Evolutionary conservation across 2,797 vertebrate genomes (phyloP).

Genomic region (Lutra lutra): DNA sequence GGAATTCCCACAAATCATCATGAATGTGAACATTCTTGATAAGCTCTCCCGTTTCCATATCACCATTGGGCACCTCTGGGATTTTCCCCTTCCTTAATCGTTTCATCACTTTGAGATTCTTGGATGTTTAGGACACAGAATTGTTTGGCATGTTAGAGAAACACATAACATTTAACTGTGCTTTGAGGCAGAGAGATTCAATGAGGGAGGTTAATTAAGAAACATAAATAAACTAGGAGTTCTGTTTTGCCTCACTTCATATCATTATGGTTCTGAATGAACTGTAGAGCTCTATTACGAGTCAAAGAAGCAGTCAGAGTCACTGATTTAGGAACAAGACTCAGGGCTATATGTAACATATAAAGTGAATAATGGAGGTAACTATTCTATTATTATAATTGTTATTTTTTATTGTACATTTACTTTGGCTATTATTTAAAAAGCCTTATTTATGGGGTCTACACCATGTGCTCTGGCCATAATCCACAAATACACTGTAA

Average conservation of each 20-base stretch:
- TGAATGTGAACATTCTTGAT: background rate
- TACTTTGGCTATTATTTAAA: constrained; percentile 3
- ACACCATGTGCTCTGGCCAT: background rate
- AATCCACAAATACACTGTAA: background rate
- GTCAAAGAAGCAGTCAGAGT: background rate
- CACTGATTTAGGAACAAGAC: background rate
- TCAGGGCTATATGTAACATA: background rate
- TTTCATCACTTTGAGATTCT: background rate
- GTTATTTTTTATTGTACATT: constrained; percentile 34
- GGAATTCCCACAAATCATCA: rapidly evolving
- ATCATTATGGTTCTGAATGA: constrained; percentile 29
- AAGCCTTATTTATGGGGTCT: background rate
- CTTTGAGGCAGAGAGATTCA: constrained; percentile 43
- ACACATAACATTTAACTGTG: constrained; percentile 61
- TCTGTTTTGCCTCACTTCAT: constrained; percentile 64
- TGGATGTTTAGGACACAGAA: background rate
- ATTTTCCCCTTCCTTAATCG: constrained; percentile 15
- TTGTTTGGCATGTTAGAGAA: constrained; percentile 23
- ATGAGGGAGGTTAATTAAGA: constrained; percentile 63
- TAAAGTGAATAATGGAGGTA: background rate
- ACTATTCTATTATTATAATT: background rate
- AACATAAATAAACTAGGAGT: constrained; percentile 62
- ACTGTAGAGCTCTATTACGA: background rate
- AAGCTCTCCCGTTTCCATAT: background rate
- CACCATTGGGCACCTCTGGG: background rate